Evolutionary conservation across 1,140 invertebrate genomes (phyloP), one percentile per base, ranked within the genome.

Genomic region (Trichonephila clavata): DNA sequence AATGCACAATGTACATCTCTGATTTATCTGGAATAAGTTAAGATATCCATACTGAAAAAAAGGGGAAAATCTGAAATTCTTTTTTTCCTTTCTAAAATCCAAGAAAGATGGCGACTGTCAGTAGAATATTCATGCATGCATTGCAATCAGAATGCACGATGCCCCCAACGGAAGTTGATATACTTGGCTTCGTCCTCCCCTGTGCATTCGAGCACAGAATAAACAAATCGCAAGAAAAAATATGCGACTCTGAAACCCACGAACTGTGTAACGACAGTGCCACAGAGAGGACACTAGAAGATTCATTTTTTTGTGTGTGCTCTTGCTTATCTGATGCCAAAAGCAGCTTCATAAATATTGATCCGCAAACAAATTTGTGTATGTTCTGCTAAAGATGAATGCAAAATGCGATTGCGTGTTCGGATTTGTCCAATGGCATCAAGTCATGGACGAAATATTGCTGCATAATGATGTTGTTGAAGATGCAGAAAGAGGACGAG

Each of bases 261-360:
- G 39, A 20, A 83, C 50, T 59, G 81, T 50, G 50, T 83, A 83
- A 83, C 81, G 81, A 83, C 50, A 24, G 3, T 10, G 39, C 43
- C 43, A 50, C 81, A 59, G 50, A 59, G 20, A 59, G 81, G 39
- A 57, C 43, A 57, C 13, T n/a, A 20, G 39, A 83, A 83, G 43
- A n/a, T n/a, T 5, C 8, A 57, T 16, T 83, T 50, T 43, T 57
- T 39, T 39, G 32, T 39, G 32, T 77, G 8, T 10, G 50, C 10
- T 43, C 20, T 43, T n/a, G 3, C 80, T 57, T 18, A 77, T 77
- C 27, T 39, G 71, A 77, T 32, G 71, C 71, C 7, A 77, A 83
- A 39, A 83, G 39, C 81, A 83, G 81, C 81, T 83, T 83, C 81
- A 83, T 83, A 83, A 83, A 59, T 83, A 83, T 83, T 59, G 81